These are phyloP conservation scores for Schmidtea mediterranea DNA, from an alignment of 1,140 invertebrate species.

Conservation along the genomic window DNA sequence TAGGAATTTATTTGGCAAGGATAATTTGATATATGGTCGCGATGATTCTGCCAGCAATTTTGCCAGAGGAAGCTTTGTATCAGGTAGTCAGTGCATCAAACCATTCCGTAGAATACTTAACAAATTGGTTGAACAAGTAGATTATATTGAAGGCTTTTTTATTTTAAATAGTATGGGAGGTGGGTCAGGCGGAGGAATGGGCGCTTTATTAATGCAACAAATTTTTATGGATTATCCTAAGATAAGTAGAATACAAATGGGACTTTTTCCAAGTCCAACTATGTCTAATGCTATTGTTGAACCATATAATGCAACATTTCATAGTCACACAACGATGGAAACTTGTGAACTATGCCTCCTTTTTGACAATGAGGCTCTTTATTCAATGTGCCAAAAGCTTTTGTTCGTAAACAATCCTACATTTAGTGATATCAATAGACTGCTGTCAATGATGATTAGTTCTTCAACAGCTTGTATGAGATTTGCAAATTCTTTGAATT, in stretches of 20 bases:
- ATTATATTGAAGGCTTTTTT: constrained; percentile 4
- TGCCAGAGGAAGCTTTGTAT: constrained; percentile 33
- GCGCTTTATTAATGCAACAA: constrained; percentile 12
- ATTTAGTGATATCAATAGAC: constrained; percentile 41
- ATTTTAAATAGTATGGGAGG: constrained; percentile 10
- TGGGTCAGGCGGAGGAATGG: constrained; percentile 9
- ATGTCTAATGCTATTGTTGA: constrained; percentile 18
- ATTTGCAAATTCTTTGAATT: background rate
- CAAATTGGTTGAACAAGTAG: constrained; percentile 6
- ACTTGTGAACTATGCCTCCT: constrained; percentile 13
- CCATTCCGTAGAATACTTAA: constrained; percentile 6
- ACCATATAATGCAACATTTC: constrained; percentile 22
- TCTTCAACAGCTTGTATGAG: background rate
- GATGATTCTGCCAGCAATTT: constrained; percentile 30
- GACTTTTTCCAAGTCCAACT: constrained; percentile 13
- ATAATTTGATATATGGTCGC: constrained; percentile 19
- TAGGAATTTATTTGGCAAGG: constrained; percentile 18
- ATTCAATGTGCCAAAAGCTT: background rate
- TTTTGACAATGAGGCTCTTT: constrained; percentile 4
- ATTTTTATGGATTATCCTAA: constrained; percentile 42
- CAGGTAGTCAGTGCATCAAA: constrained; percentile 32
- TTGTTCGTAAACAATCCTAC: constrained; percentile 40
- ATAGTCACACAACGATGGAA: constrained; percentile 5
- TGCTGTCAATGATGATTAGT: constrained; percentile 15
- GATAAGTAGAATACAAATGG: constrained; percentile 10